These are phyloP conservation scores for Apamea monoglypha DNA, from an alignment of 2,888 invertebrate species.

Conservation along the genomic window DNA sequence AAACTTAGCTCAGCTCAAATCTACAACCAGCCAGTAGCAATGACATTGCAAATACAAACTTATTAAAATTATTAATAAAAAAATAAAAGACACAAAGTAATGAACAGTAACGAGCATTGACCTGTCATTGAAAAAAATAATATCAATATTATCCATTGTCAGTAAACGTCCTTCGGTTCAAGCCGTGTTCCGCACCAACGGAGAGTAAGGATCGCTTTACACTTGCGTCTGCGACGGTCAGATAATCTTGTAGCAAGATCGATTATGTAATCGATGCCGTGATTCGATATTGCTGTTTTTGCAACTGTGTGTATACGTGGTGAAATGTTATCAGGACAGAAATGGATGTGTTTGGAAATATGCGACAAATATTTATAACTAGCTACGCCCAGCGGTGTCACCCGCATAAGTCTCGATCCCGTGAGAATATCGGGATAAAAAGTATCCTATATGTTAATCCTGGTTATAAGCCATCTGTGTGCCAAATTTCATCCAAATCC, in stretches of 20 bases:
- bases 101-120: conserved; percentile 38
- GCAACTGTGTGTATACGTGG: background rate
- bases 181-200: conserved; percentile 67
- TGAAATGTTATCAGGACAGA: background rate
- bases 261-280: conserved; percentile 36
- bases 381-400: too few relatives aligned
- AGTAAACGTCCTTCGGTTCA: conserved; percentile 67
- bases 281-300: conserved; percentile 38
- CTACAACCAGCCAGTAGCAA: too few relatives aligned
- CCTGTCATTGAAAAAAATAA: conserved; percentile 44
- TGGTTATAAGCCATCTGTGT: too few relatives aligned
- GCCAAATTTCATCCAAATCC: too few relatives aligned
- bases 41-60: conserved; percentile 1
- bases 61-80: conserved; percentile 11
- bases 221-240: conserved; percentile 21
- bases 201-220: conserved; percentile 51
- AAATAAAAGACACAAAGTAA: conserved; percentile 9
- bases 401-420: too few relatives aligned
- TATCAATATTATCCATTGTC: conserved; percentile 56
- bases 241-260: conserved; percentile 34
- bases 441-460: too few relatives aligned
- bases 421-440: too few relatives aligned
- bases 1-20: background rate
- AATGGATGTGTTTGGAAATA: background rate
- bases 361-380: too few relatives aligned